phyloP scores from a whole-genome alignment of 2,888 invertebrate genomes.

The Hesperia comma region DNA sequence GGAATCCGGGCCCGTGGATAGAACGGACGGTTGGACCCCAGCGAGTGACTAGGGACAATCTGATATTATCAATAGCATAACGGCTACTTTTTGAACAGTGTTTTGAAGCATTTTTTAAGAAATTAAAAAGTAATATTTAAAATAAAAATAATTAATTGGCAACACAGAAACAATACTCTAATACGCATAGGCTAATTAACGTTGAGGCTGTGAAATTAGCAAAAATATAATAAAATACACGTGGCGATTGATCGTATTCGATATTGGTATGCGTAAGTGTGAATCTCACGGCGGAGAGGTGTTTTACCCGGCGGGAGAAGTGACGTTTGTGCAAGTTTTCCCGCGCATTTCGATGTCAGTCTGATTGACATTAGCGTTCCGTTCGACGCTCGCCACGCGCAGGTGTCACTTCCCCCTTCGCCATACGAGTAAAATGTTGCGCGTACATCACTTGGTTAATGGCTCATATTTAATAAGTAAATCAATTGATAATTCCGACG shows the following conservation, averaged over 20 bases:
- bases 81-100: constrained; percentile 82
- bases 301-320: constrained; percentile 48
- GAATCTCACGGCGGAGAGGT: constrained; percentile 64
- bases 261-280: constrained; percentile 68
- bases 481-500: constrained; percentile 71
- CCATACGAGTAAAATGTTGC: constrained; percentile 64
- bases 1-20: not conserved
- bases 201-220: constrained; percentile 84
- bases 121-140: constrained; percentile 61
- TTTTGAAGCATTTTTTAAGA: constrained; percentile 82
- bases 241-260: constrained; percentile 76
- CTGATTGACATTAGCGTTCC: constrained; percentile 40
- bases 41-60: constrained; percentile 73
- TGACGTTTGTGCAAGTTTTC: constrained; percentile 46
- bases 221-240: constrained; percentile 74
- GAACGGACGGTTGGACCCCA: constrained; percentile 65
- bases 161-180: constrained; percentile 82
- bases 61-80: constrained; percentile 78
- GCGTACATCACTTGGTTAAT: constrained; percentile 73
- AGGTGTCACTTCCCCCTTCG: constrained; percentile 55
- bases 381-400: constrained; percentile 39
- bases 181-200: constrained; percentile 84
- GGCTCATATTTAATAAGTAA: constrained; percentile 79
- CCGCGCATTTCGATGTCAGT: constrained; percentile 43
- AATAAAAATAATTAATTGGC: constrained; percentile 78